Percentiles rank a stretch among this genome's conserved stretches.
phyloP scores from a whole-genome alignment of 1,140 invertebrate species.

The Pogonus chalceus region DNA sequence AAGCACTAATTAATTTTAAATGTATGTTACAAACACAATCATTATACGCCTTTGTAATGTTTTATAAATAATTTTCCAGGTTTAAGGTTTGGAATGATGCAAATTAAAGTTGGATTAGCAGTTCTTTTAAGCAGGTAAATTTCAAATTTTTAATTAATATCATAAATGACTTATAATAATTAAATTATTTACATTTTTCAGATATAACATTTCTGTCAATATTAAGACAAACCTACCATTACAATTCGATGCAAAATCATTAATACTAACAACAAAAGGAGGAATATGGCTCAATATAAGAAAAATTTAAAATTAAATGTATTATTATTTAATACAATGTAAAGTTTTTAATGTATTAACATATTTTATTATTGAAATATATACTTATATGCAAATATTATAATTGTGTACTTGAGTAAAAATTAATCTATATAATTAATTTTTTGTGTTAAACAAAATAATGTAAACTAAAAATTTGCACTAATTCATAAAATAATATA shows the following conservation, averaged over 20 bases:
- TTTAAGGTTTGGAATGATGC: slow-evolving; percentile 32
- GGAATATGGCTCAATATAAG: slow-evolving; percentile 26
- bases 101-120: slow-evolving; percentile 31
- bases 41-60: background rate
- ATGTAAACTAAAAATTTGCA: no score
- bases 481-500: no score
- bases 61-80: slow-evolving; percentile 24
- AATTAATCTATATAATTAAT: no score
- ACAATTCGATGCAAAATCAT: slow-evolving; percentile 19
- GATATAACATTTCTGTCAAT: slow-evolving; percentile 12
- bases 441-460: no score
- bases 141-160: no score
- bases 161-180: no score
- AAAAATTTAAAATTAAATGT: slow-evolving; percentile 14
- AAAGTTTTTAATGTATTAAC: background rate
- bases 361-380: no score
- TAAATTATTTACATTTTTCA: no score
- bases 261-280: slow-evolving; percentile 38
- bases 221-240: slow-evolving; percentile 23
- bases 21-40: slow-evolving; percentile 6
- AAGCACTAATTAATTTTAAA: no score
- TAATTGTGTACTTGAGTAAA: no score
- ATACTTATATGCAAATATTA: no score
- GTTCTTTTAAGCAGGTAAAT: slow-evolving; percentile 26
- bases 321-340: background rate